These are phyloP conservation scores for Lasioglossum vierecki DNA, from an alignment of 2,888 invertebrate genomes.

Conservation along the genomic window DNA sequence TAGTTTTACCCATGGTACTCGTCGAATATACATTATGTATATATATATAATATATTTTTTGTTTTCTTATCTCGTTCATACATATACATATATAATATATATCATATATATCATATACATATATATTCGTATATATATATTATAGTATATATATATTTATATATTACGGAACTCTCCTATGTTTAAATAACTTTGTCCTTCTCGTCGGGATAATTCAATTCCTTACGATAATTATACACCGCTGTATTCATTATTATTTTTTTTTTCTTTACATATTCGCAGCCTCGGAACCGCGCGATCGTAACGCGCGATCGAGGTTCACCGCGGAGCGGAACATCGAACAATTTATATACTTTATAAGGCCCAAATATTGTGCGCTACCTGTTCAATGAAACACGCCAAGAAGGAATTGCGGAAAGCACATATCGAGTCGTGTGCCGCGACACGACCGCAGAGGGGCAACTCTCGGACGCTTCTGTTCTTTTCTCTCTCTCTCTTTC, in stretches of 20 bases:
- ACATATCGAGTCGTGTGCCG: neutral
- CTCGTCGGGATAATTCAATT: constrained; percentile 64
- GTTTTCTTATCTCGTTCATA: neutral
- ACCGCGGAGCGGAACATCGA: constrained; percentile 64
- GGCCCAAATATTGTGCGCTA: constrained; percentile 75
- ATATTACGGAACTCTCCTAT: constrained; percentile 58
- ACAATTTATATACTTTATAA: constrained; percentile 67
- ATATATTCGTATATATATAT: constrained; percentile 40
- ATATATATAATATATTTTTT: constrained; percentile 41
- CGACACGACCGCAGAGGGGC: neutral
- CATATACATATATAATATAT: neutral
- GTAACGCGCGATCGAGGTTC: constrained; percentile 19
- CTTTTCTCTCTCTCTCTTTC: neutral
- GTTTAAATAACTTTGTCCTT: constrained; percentile 43
- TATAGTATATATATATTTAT: constrained; percentile 53
- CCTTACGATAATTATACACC: constrained; percentile 63
- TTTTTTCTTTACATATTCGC: neutral
- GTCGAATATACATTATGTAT: constrained; percentile 55
- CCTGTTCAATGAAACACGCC: constrained; percentile 71
- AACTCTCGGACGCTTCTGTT: constrained; percentile 21
- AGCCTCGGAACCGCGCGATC: neutral
- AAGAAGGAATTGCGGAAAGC: constrained; percentile 61
- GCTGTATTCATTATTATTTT: neutral
- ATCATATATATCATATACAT: constrained; percentile 26
- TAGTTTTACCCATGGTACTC: constrained; percentile 25